Conservation (phyloP, 2,113 vertebrate species). For the Albula glossodonta region DNA sequence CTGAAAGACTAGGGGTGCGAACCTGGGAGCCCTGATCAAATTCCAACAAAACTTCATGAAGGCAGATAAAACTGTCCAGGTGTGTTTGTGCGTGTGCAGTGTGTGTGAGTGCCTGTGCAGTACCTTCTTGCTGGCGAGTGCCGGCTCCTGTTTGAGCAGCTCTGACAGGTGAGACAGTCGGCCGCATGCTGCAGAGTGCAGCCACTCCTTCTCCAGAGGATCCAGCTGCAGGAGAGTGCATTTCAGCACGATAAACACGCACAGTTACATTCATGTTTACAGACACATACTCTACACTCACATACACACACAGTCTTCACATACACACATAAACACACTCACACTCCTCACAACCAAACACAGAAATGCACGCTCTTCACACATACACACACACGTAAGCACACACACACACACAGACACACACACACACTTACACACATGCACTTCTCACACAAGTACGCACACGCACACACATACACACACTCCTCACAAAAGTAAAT, state of each 20-base stretch:
- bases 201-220: constrained; percentile 77
- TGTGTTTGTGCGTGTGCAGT: neutral
- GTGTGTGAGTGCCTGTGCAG: neutral
- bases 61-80: neutral
- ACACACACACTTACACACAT: neutral
- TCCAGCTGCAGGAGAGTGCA: constrained; percentile 61
- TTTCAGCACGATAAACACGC: neutral
- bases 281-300: neutral
- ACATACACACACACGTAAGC: constrained; percentile 6
- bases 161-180: constrained; percentile 66
- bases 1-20: no score
- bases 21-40: no score
- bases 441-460: constrained; percentile 5
- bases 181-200: constrained; percentile 73
- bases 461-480: neutral
- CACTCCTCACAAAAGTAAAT: no score
- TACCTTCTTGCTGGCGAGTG: constrained; percentile 77
- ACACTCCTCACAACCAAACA: neutral
- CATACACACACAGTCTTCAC: neutral
- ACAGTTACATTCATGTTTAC: neutral
- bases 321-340: neutral
- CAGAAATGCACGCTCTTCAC: neutral
- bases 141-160: constrained; percentile 71
- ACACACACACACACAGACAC: neutral
- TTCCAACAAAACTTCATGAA: no score